These are phyloP conservation scores for Clepsis dumicolana DNA, from an alignment of 2,888 invertebrate species.

Conservation along the genomic window DNA sequence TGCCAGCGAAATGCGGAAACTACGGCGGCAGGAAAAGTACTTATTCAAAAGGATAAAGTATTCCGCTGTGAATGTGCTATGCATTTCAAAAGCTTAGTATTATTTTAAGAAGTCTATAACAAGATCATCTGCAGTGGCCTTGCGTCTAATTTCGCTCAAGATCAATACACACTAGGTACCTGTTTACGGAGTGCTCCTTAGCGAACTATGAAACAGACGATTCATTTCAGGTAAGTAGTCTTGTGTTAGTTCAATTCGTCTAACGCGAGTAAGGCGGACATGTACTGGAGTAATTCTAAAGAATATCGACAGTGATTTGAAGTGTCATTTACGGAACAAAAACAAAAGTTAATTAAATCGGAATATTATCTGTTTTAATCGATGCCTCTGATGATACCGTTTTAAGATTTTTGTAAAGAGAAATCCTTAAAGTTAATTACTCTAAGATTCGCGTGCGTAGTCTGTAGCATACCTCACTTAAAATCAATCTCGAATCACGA, in stretches of 20 bases:
- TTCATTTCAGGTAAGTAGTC: conserved; percentile 10
- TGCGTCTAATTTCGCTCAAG: conserved; percentile 25
- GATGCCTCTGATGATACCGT: no score
- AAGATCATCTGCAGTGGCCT: conserved; percentile 23
- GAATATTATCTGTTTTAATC: no score
- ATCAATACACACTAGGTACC: conserved; percentile 26
- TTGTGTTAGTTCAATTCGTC: not conserved
- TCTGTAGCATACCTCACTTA: no score
- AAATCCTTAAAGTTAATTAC: no score
- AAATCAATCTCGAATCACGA: no score
- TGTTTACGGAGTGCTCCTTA: conserved; percentile 17
- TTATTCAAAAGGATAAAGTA: not conserved
- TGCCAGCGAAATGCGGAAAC: not conserved
- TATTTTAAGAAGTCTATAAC: conserved; percentile 39
- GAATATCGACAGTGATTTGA: not conserved
- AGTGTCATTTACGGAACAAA: not conserved
- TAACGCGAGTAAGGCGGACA: not conserved
- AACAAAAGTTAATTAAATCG: not conserved
- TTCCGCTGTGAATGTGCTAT: not conserved
- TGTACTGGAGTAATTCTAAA: not conserved
- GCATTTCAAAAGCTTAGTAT: conserved; percentile 12
- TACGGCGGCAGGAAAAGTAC: not conserved
- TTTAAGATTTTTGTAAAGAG: no score
- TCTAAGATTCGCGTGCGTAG: no score
- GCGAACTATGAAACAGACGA: not conserved